A percentile compares a stretch with the other conserved stretches of the same genome.
Conservation (phyloP, 2,797 vertebrate genomes). For the Podarcis lilfordi region DNA sequence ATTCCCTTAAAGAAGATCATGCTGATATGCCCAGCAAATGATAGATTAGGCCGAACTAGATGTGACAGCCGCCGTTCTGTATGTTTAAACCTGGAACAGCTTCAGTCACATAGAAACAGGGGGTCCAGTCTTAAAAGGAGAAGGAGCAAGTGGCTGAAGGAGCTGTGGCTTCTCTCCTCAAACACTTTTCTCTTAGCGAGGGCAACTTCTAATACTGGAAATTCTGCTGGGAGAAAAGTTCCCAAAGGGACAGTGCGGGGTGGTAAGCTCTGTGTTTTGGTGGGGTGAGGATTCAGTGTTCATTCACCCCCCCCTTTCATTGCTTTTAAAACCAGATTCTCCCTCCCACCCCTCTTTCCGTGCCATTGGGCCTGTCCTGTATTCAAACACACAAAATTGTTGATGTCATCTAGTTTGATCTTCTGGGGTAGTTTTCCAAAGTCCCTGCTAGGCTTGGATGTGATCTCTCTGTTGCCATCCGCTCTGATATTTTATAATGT, state of each 20-base stretch:
- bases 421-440: neutral
- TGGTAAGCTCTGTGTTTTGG: neutral
- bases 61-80: neutral
- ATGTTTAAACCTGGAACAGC: neutral
- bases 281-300: neutral
- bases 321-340: neutral
- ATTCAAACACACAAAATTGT: neutral
- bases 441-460: neutral
- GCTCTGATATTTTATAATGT: too few species aligned
- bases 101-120: neutral
- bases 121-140: neutral
- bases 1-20: neutral
- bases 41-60: neutral
- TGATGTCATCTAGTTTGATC: neutral
- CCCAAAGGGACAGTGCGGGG: neutral
- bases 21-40: neutral
- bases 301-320: neutral
- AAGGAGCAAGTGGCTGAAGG: neutral
- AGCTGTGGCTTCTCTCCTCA: neutral
- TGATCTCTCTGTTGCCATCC: neutral
- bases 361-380: neutral
- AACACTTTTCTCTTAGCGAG: neutral
- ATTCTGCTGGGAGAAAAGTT: neutral
- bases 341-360: neutral
- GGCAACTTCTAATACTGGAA: neutral